Conservation (phyloP, 2,888 invertebrate species). For the Drosophila limbata region DNA sequence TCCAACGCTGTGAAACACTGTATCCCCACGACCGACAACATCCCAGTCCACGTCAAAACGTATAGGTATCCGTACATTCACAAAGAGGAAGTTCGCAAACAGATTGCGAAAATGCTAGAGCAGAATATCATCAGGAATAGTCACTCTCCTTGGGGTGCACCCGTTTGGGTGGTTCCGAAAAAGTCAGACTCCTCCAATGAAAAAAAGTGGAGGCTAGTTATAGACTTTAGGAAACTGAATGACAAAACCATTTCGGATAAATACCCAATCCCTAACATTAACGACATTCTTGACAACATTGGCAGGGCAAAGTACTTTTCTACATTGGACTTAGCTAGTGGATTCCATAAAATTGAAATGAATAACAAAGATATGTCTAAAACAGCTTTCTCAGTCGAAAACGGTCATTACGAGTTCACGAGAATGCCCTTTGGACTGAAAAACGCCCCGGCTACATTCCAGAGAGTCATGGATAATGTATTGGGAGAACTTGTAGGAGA, state of each 20-base stretch:
- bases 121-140: not conserved
- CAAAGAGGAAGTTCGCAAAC: not conserved
- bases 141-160: not conserved
- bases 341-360: not conserved
- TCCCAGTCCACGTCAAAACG: not conserved
- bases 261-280: not conserved
- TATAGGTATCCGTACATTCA: not conserved
- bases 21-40: not conserved
- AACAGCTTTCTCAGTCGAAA: not conserved
- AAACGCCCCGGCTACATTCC: conserved; percentile 5
- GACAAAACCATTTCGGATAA: not conserved
- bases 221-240: not conserved
- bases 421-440: conserved; percentile 1
- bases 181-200: not conserved
- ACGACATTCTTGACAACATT: not conserved
- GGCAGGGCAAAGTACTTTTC: not conserved
- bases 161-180: not conserved
- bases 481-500: not conserved
- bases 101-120: not conserved
- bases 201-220: not conserved
- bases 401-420: not conserved
- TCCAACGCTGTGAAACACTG: too few relatives aligned
- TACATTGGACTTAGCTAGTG: not conserved
- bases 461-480: too few relatives aligned
- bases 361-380: not conserved